Conservation (phyloP, 2,113 vertebrate species). For the Phocoena phocoena region DNA sequence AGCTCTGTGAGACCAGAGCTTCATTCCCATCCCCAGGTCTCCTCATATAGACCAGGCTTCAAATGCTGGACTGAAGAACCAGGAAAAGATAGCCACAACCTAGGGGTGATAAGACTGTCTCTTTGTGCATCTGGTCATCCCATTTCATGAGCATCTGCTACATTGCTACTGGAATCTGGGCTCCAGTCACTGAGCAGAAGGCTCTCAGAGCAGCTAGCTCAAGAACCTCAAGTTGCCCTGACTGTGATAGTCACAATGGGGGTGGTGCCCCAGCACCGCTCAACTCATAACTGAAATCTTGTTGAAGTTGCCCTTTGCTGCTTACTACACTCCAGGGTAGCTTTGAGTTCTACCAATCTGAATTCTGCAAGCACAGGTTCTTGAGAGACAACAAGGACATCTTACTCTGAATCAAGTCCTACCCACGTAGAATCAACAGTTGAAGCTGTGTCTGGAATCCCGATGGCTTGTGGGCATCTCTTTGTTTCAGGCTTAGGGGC, state of each 20-base stretch:
- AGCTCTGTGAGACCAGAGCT: background rate
- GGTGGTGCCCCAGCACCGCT: background rate
- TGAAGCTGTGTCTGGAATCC: background rate
- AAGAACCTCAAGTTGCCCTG: background rate
- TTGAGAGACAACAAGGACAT: background rate
- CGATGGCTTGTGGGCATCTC: background rate
- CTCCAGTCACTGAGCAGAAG: background rate
- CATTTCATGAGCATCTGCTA: background rate
- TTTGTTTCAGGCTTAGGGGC: background rate
- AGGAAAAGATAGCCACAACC: background rate
- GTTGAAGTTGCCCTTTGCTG: background rate
- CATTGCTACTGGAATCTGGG: background rate
- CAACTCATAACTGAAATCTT: background rate
- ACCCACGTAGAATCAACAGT: background rate
- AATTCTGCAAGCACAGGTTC: background rate
- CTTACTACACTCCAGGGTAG: background rate
- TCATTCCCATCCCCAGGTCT: background rate
- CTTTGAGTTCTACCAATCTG: conserved; percentile 20
- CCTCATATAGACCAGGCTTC: background rate
- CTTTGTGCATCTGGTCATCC: background rate
- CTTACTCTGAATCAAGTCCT: background rate
- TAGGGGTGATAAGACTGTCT: background rate
- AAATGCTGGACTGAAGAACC: background rate
- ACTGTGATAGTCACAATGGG: background rate
- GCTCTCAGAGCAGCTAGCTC: background rate